Base-by-base conservation (phyloP, 2,888 invertebrate genomes). In the Pterostichus madidus region DNA sequence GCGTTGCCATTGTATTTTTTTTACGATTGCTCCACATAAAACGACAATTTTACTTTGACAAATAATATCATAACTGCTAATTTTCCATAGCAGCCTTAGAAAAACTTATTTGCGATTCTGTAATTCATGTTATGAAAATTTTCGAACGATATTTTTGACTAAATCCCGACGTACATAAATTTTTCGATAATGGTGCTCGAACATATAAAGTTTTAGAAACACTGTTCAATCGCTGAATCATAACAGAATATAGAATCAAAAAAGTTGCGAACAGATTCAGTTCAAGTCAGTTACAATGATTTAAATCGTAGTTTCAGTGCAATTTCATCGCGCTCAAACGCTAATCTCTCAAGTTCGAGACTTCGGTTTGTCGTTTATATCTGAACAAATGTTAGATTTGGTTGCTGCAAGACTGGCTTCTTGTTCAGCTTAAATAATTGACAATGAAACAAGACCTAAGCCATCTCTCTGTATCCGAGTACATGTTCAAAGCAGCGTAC, bases 271-370 rank as follows among this genome's bases (percentile, higher is more conserved):
- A 64, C 35, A 64, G 35, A 32, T 32, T 61, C 32, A 31, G 61
- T 61, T 31, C 4, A 61, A 64, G 35, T 64, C 64, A 31, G 35
- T 64, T n/a, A 64, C 64, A 64, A 64, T 64, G 64, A 64, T 64
- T 64, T 64, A 64, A 64, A 64, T 64, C 64, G 64, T 32, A 64
- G 64, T 64, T 49, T 64, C n/a, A 64, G 13, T 6, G 64, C 64
- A 35, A 35, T 64, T 64, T 64, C 64, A 64, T 32, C 64, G 64
- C 35, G 31, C n/a, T 64, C 64, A 11, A 64, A 64, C 11, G 35
- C 64, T 64, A 64, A 64, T 64, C 64, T 64, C 64, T 64, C 64
- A 64, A 64, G 64, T 64, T 64, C 32, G 64, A 64, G 64, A 35
- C 35, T 64, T 64, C 35, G 64, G 64, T 64, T 64, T 64, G 64